A percentile compares a stretch with the other conserved stretches of the same genome.
Evolutionary conservation across 2,888 invertebrate genomes (phyloP).

Genomic region (Autographa pulchrina): DNA sequence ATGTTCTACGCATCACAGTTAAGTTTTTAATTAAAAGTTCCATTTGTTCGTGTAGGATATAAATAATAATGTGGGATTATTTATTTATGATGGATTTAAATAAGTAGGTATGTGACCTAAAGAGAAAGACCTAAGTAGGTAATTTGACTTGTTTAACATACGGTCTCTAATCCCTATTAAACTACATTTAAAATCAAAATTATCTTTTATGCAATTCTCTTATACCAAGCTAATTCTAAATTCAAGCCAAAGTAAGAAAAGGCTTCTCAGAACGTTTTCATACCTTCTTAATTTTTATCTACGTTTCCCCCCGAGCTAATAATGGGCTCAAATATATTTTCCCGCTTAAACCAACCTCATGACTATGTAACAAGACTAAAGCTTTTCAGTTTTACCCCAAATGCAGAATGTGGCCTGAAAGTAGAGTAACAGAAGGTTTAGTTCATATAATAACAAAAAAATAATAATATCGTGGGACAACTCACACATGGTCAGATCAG

Average conservation of each 20-base stretch:
- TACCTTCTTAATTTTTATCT: slow-evolving; percentile 15
- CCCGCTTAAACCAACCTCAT: slow-evolving; percentile 36
- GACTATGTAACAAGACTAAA: slow-evolving; percentile 45
- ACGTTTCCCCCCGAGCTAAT: slow-evolving; percentile 28
- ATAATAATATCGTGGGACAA: too few species aligned
- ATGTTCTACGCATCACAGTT: not conserved
- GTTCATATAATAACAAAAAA: not conserved
- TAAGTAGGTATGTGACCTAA: too few species aligned
- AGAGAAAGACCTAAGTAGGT: too few species aligned
- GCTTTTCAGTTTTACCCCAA: slow-evolving; percentile 49
- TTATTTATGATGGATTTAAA: too few species aligned
- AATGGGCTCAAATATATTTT: slow-evolving; percentile 43
- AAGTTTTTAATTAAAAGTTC: too few species aligned
- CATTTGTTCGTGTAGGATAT: too few species aligned
- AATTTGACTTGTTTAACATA: too few species aligned
- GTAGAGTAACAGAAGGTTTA: slow-evolving; percentile 10
- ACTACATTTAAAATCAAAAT: too few species aligned
- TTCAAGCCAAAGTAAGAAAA: not conserved
- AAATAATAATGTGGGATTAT: too few species aligned
- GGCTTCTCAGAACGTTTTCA: not conserved
- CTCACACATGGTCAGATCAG: too few species aligned
- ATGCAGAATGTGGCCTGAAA: slow-evolving; percentile 14
- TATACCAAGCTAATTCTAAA: not conserved
- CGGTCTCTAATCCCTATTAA: too few species aligned
- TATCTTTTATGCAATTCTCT: not conserved